Evolutionary conservation across 2,888 invertebrate species (phyloP), one percentile per base, ranked within the genome.

Genomic region (Caenorhabditis zanzibari): DNA sequence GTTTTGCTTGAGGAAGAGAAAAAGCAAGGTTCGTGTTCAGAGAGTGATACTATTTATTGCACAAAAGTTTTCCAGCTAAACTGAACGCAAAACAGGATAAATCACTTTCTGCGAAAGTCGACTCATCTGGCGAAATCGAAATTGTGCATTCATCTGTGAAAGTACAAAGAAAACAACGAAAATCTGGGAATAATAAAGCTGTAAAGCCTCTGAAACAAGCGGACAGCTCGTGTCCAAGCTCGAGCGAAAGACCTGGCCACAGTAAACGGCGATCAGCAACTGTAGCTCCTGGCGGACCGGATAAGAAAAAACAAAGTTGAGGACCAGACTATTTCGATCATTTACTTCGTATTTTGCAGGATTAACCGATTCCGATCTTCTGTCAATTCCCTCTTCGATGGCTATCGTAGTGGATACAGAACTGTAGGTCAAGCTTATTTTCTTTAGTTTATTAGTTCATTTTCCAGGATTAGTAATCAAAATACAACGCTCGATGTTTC

Each of bases 351-450:
- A 19, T n/a, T 26, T 61, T 71, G 54, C 47, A 77, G 77, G 56
- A 16, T 61, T 71, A 5, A 63, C 41, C 44, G 77, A 77, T 38
- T 61, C 69, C 10, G 77, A 77, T 49, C 32, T 77, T n/a, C n/a
- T 77, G 35, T 77, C 77, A 10, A 77, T 77, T 56, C 77, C 77
- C 12, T 69, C 77, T 6, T 77, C 77, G 5, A 41, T 56, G 32
- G 77, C 77, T 1, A 69, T 77, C 4, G 47, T 41, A 10, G 71
- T 77, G 6, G 77, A 77, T 47, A 71, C 71, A 5, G 77, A 77
- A 47, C 32, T 77, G 77, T 77, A 44, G 49, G 32, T 26, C 7
- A 0, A 5, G 47, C 22, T 9, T 66, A 5, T 10, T 32, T 4
- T 47, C 10, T 19, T 38, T 38, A 10, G 5, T 12, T 35, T 5